Conservation (phyloP, 2,113 vertebrate genomes). For the Empidonax alnorum region DNA sequence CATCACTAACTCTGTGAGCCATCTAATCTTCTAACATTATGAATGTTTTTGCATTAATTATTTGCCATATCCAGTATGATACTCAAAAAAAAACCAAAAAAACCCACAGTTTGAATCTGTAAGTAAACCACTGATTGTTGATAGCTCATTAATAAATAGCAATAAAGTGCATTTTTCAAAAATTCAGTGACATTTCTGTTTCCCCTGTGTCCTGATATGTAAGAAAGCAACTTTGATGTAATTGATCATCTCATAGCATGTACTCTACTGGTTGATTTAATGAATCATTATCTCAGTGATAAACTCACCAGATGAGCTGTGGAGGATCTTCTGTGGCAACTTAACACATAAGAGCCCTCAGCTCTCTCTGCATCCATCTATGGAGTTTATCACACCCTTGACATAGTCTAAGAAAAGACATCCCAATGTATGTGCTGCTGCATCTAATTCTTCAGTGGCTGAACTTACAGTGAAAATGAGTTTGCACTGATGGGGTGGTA, state of each 20-base stretch:
- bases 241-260: background rate
- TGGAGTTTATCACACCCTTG: background rate
- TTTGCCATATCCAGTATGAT: background rate
- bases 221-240: background rate
- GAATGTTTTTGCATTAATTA: background rate
- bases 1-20: background rate
- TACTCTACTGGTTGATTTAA: background rate
- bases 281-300: background rate
- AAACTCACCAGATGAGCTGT: background rate
- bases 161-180: background rate
- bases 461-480: background rate
- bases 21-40: background rate
- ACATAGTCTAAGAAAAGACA: background rate
- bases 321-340: background rate
- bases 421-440: background rate
- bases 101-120: background rate
- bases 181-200: background rate
- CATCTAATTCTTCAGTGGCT: background rate
- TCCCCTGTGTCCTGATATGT: background rate
- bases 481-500: background rate
- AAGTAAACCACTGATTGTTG: background rate
- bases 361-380: background rate
- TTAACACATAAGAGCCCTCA: background rate
- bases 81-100: background rate
- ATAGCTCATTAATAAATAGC: background rate